Percentiles rank a stretch among this genome's conserved stretches.
phyloP scores from a whole-genome alignment of 2,888 invertebrate genomes.

The Erannis defoliaria region DNA sequence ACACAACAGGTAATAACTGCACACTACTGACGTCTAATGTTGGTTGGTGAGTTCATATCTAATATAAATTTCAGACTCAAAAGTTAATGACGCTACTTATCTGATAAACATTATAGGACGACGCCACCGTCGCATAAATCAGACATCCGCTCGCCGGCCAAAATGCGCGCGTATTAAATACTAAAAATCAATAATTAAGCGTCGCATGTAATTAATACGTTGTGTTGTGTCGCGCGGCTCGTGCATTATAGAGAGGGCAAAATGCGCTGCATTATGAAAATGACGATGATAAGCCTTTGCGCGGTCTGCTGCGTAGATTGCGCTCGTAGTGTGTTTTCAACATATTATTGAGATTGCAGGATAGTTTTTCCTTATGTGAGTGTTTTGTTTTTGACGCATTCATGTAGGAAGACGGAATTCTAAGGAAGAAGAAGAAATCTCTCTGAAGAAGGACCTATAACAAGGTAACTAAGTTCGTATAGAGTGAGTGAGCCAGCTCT shows the following conservation, averaged over 20 bases:
- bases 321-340: background rate
- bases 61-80: background rate
- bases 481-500: no score
- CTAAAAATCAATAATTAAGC: conserved; percentile 86
- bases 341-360: background rate
- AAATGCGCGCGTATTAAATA: conserved; percentile 75
- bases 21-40: no score
- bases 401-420: no score
- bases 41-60: no score
- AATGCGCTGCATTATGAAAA: conserved; percentile 73
- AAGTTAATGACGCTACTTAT: conserved; percentile 5
- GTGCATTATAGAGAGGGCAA: conserved; percentile 72
- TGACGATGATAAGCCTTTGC: conserved; percentile 62
- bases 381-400: no score
- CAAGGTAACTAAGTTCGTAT: no score
- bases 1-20: no score
- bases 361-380: background rate
- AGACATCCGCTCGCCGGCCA: conserved; percentile 53
- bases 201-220: conserved; percentile 83
- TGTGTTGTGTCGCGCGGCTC: conserved; percentile 59
- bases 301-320: conserved; percentile 26
- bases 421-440: no score
- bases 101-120: conserved; percentile 18
- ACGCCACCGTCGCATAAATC: conserved; percentile 39
- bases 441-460: no score